Evolutionary conservation across 2,113 vertebrate species (phyloP).

Genomic region (Dasyurus viverrinus): DNA sequence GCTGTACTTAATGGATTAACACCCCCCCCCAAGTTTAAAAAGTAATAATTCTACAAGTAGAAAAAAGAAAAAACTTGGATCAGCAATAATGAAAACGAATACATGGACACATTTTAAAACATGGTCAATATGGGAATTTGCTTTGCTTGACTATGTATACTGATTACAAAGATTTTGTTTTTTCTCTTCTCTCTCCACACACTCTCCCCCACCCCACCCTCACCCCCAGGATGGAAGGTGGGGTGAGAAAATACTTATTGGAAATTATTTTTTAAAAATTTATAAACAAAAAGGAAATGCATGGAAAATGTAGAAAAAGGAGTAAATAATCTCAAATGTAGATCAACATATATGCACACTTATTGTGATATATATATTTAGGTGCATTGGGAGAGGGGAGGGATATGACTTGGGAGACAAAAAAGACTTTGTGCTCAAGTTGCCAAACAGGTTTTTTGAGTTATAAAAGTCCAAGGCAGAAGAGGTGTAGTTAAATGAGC

Average conservation of each 20-base stretch:
- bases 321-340: not conserved
- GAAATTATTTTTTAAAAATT: not conserved
- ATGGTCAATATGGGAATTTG: not conserved
- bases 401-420: conserved; percentile 31
- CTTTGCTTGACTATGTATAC: not conserved
- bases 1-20: not conserved
- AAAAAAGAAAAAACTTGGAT: not conserved
- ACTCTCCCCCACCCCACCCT: no score
- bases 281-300: not conserved
- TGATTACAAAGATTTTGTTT: not conserved
- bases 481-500: conserved; percentile 53
- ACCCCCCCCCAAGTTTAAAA: not conserved
- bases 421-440: conserved; percentile 60
- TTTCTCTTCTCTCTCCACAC: no score
- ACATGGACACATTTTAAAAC: not conserved
- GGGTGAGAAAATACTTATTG: not conserved
- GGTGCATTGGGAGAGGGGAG: conserved; percentile 22
- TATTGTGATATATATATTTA: not conserved
- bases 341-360: conserved; percentile 25
- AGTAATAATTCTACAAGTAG: conserved; percentile 9
- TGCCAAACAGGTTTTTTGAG: conserved; percentile 73
- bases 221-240: not conserved
- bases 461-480: conserved; percentile 57
- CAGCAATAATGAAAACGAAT: not conserved
- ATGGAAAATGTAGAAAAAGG: conserved; percentile 1